These are phyloP conservation scores for Neolamprologus cancellatus DNA, from an alignment of 2,113 vertebrate species.

Conservation along the genomic window DNA sequence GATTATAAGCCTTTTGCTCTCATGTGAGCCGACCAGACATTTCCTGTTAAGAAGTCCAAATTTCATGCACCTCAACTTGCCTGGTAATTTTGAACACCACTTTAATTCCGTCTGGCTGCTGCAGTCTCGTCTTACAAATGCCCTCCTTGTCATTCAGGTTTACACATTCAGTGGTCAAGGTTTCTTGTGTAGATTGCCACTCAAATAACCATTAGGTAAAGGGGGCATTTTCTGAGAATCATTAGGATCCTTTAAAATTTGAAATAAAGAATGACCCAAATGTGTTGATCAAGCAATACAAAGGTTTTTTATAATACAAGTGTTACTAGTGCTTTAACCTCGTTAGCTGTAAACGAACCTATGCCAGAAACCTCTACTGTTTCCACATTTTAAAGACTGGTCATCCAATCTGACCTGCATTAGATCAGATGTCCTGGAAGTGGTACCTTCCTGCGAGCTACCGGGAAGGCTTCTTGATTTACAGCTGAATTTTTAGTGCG, in stretches of 20 bases:
- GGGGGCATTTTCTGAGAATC: not conserved
- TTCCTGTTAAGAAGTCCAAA: not conserved
- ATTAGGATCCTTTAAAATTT: not conserved
- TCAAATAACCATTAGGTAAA: not conserved
- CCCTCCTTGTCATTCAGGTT: not conserved
- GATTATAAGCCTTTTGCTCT: not conserved
- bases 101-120: not conserved
- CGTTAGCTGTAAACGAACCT: not conserved
- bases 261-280: not conserved
- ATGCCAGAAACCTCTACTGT: not conserved
- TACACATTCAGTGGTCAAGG: not conserved
- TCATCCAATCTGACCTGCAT: not conserved
- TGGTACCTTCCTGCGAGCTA: conserved; percentile 4
- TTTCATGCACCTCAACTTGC: not conserved
- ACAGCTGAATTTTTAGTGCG: not conserved
- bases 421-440: conserved; percentile 29
- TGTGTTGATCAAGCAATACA: not conserved
- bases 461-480: not conserved
- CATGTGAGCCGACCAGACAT: not conserved
- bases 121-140: not conserved
- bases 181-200: not conserved
- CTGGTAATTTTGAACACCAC: not conserved
- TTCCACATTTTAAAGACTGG: not conserved
- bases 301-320: not conserved
- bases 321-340: not conserved